Percentiles rank a stretch among this genome's conserved stretches.
phyloP scores from a whole-genome alignment of 2,797 vertebrate genomes.

The Rhinophrynus dorsalis region DNA sequence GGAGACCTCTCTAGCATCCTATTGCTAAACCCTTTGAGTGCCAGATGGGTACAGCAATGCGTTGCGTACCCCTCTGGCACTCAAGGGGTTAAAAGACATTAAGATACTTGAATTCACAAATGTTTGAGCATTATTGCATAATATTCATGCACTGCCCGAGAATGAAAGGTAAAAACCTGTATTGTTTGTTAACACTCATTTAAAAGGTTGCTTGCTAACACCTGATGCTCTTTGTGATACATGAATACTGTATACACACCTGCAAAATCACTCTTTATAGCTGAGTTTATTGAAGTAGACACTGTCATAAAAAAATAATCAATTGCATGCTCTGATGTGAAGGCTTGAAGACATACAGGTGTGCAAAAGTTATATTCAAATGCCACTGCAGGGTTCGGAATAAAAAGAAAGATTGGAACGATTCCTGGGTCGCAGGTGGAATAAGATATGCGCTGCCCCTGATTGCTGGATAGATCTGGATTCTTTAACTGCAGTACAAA shows the following conservation, averaged over 20 bases:
- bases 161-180: neutral
- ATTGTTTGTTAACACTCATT: conserved; percentile 1
- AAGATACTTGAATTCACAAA: too few relatives aligned
- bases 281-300: neutral
- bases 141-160: neutral
- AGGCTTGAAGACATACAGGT: neutral
- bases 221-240: conserved; percentile 7
- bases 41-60: too few relatives aligned
- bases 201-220: conserved; percentile 16
- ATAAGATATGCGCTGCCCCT: neutral
- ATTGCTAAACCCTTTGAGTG: too few relatives aligned
- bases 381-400: neutral
- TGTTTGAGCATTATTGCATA: too few relatives aligned
- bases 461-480: conserved; percentile 14
- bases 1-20: too few relatives aligned
- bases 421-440: neutral
- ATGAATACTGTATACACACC: conserved; percentile 16
- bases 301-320: conserved; percentile 6
- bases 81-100: too few relatives aligned
- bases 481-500: conserved; percentile 6
- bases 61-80: too few relatives aligned
- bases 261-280: conserved; percentile 17
- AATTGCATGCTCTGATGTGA: neutral
- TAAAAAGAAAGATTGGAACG: neutral
- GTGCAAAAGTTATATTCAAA: neutral